phyloP scores from a whole-genome alignment of 2,113 vertebrate genomes.

The Montifringilla adamsi region DNA sequence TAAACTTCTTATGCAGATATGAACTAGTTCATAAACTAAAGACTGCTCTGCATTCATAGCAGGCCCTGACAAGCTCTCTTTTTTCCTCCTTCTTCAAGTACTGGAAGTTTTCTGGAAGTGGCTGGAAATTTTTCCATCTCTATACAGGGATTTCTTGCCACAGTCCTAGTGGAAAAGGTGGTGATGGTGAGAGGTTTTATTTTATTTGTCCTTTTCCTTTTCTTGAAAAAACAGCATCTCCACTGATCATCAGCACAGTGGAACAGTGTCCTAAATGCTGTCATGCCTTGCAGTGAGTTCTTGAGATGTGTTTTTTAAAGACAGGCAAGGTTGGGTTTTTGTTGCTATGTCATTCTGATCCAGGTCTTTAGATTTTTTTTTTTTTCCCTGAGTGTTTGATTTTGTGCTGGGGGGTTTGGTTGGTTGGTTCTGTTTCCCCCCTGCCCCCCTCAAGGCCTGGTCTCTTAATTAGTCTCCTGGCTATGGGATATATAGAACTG shows the following conservation, averaged over 20 bases:
- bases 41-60: not conserved
- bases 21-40: not conserved
- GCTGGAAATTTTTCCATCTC: not conserved
- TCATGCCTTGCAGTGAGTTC: not conserved
- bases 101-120: not conserved
- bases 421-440: fast-evolving
- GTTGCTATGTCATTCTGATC: not conserved
- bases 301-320: not conserved
- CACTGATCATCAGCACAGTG: not conserved
- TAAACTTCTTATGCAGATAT: not conserved
- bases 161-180: not conserved
- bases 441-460: fast-evolving
- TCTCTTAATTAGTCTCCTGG: not conserved
- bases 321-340: not conserved
- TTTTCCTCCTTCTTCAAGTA: not conserved
- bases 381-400: not conserved
- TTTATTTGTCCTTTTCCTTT: not conserved
- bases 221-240: not conserved
- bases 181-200: not conserved
- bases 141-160: not conserved
- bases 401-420: not conserved
- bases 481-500: not conserved
- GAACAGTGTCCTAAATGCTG: not conserved
- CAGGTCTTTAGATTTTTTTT: not conserved
- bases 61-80: not conserved